phyloP scores from a whole-genome alignment of 2,113 vertebrate species.

The Cichladusa arquata region DNA sequence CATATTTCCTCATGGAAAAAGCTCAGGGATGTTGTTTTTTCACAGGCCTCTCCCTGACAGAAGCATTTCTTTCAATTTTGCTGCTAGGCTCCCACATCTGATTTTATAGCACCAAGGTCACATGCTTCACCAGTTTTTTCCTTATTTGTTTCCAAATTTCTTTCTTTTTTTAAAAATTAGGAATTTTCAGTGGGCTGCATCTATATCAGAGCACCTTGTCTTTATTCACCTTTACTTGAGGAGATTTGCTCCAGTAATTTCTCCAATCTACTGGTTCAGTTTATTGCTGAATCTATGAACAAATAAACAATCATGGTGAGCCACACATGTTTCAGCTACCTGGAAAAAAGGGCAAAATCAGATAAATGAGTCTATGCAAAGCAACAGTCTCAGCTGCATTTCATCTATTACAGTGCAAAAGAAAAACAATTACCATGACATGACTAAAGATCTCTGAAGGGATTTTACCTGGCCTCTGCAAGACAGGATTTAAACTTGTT shows the following conservation, averaged over 20 bases:
- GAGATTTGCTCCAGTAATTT: neutral
- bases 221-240: neutral
- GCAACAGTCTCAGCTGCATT: neutral
- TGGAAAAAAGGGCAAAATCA: neutral
- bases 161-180: neutral
- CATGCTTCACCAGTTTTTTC: neutral
- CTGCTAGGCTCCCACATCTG: neutral
- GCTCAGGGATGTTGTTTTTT: neutral
- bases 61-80: neutral
- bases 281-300: neutral
- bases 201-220: neutral
- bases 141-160: neutral
- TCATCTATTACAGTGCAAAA: neutral
- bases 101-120: neutral
- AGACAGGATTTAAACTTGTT: neutral
- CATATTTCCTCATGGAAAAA: neutral
- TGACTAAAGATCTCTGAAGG: neutral
- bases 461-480: neutral
- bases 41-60: neutral
- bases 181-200: neutral
- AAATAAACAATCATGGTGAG: neutral
- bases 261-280: neutral
- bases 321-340: neutral
- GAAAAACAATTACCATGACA: neutral
- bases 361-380: neutral